Conservation (phyloP, 2,113 vertebrate species). For the Circaetus cinerascens region DNA sequence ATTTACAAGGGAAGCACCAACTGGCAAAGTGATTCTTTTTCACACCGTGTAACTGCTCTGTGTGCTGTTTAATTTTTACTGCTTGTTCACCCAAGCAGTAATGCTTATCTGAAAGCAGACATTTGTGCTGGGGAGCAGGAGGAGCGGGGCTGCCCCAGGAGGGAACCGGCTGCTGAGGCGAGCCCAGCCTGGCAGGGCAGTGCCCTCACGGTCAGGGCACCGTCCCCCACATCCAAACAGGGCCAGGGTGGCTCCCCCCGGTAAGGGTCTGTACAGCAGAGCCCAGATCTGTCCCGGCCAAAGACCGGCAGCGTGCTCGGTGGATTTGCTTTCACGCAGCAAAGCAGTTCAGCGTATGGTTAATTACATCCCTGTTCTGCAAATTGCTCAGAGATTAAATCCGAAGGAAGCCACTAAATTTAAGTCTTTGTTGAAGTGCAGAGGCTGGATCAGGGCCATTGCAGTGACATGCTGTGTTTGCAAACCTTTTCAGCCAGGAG, state of each 20-base stretch:
- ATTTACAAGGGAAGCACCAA: neutral
- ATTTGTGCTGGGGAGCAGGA: neutral
- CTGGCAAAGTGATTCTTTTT: neutral
- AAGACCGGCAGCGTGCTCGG: neutral
- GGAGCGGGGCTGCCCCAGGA: neutral
- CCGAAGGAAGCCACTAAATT: neutral
- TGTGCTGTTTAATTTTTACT: neutral
- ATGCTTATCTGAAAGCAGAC: neutral
- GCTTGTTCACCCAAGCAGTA: neutral
- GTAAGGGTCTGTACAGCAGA: neutral
- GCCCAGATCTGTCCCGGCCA: accelerated
- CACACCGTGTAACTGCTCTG: neutral
- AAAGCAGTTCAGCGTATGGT: neutral
- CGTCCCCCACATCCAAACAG: accelerated
- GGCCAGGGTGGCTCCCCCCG: neutral
- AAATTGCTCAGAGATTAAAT: neutral
- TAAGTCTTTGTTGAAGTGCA: neutral
- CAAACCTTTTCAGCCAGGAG: neutral
- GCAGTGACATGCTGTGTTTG: neutral
- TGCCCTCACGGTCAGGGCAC: neutral
- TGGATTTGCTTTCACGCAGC: neutral
- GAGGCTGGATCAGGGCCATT: neutral
- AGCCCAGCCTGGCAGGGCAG: accelerated
- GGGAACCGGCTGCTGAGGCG: accelerated
- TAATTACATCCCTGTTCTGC: neutral